Percentiles rank a stretch among this genome's conserved stretches.
Evolutionary conservation across 2,113 vertebrate genomes (phyloP).

Genomic region (Stomatorhinus ivindoensis): DNA sequence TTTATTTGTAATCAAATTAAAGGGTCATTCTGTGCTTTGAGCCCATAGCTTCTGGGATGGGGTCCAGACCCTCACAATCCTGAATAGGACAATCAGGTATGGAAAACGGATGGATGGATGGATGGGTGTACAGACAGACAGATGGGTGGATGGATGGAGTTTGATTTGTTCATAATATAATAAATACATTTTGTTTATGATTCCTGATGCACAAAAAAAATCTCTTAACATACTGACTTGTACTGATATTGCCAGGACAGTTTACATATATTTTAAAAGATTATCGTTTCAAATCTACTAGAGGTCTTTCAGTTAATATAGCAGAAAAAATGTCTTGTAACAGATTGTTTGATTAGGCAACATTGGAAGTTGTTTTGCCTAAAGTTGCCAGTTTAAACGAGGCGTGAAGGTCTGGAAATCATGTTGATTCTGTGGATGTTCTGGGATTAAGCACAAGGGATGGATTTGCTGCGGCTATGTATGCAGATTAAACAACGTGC

Average conservation of each 20-base stretch:
- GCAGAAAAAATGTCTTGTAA: not conserved
- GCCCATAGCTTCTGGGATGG: not conserved
- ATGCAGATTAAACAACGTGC: not conserved
- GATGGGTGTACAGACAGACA: not conserved
- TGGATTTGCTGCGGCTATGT: not conserved
- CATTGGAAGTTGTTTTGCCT: not conserved
- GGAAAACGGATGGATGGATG: not conserved
- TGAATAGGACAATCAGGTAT: not conserved
- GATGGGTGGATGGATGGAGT: not conserved
- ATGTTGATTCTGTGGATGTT: not conserved
- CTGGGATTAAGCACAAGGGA: not conserved
- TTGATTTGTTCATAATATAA: not conserved
- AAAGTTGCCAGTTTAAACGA: not conserved
- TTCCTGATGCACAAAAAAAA: not conserved
- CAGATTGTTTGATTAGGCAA: slow-evolving; percentile 7
- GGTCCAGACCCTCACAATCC: not conserved
- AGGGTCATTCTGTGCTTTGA: not conserved
- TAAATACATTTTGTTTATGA: not conserved
- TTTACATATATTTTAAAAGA: not conserved
- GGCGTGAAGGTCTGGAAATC: not conserved
- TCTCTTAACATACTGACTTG: not conserved
- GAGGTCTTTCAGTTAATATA: not conserved
- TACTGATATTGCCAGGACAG: not conserved
- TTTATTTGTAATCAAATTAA: not conserved
- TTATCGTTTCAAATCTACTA: not conserved